Evolutionary conservation across 1,140 invertebrate species (phyloP), one percentile per base, ranked within the genome.

Genomic region (Glomeris maerens): DNA sequence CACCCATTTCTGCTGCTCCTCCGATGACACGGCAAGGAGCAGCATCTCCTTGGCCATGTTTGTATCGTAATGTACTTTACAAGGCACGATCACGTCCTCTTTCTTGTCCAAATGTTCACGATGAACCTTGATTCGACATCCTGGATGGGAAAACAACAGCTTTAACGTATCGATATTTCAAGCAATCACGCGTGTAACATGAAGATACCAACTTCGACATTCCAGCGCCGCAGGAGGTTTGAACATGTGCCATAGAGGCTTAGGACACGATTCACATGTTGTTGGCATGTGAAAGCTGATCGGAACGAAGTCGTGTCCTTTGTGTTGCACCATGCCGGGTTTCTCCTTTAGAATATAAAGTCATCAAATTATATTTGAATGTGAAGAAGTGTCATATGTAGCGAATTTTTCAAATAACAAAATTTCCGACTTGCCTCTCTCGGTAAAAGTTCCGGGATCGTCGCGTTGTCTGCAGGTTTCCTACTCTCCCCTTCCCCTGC

Each of bases 261-360:
- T 93, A 27, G 89, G 81, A 76, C 94, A 98, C 45, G 90, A 83
- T 72, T 98, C 94, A 72, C 94, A 98, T 52, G 85, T 85, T 1
- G 94, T 95, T 28, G 93, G 93, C 79, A 96, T 97, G 69, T 97
- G 91, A 71, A 88, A 98, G 54, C 84, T 90, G 58, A 98, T 91
- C 58, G 86, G 83, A 51, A 96, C 75, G 61, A 98, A 90, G 67
- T 97, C 92, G 70, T 98, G 94, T 1, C 92, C 90, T 72, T 97
- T 96, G 63, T 94, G 78, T 54, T 79, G 73, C 47, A 90, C 76
- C 26, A 81, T 82, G 55, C 84, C 84, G 38, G 75, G 76, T 65
- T 87, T 84, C 56, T 87, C 75, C 73, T 57, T 68, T 65, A 59
- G 59, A 52, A 55, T 46, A 54, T 47, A 52, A 48, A 45, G 14